phyloP scores from a whole-genome alignment of 2,797 vertebrate genomes.

The Sorex maritimensis region DNA sequence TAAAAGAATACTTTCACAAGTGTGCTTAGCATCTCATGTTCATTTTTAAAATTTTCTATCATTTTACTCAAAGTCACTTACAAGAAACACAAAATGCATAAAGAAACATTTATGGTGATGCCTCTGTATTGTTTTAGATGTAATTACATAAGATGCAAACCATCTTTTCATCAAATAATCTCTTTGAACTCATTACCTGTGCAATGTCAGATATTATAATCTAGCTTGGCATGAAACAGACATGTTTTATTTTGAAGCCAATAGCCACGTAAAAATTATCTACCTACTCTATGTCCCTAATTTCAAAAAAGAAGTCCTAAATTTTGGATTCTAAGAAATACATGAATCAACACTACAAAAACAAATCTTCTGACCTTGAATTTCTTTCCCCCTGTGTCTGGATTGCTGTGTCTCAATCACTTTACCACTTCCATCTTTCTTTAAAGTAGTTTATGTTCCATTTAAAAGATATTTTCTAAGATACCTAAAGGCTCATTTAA shows the following conservation, averaged over 20 bases:
- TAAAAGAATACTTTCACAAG: conserved; percentile 20
- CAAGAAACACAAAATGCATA: neutral
- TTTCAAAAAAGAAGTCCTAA: conserved; percentile 48
- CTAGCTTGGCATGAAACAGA: conserved; percentile 21
- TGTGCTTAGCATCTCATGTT: neutral
- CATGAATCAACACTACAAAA: neutral
- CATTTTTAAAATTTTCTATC: conserved; percentile 26
- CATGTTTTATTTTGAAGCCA: conserved; percentile 11
- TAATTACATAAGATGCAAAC: neutral
- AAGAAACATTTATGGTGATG: conserved; percentile 17
- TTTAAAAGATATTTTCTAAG: conserved; percentile 5
- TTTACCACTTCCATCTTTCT: neutral
- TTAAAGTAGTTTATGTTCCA: neutral
- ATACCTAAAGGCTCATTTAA: neutral
- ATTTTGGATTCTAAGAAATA: conserved; percentile 43
- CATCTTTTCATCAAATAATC: conserved; percentile 44
- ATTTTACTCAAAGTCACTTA: conserved; percentile 39
- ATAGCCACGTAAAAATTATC: conserved; percentile 22
- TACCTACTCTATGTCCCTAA: neutral
- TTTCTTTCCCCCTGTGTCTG: neutral
- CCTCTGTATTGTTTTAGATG: neutral
- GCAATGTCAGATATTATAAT: neutral
- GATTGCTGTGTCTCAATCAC: neutral
- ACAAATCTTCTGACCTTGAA: neutral
- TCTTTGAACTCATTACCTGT: conserved; percentile 45